These are phyloP conservation scores for Lepidothrix coronata DNA, from an alignment of 2,113 vertebrate genomes.

Conservation along the genomic window DNA sequence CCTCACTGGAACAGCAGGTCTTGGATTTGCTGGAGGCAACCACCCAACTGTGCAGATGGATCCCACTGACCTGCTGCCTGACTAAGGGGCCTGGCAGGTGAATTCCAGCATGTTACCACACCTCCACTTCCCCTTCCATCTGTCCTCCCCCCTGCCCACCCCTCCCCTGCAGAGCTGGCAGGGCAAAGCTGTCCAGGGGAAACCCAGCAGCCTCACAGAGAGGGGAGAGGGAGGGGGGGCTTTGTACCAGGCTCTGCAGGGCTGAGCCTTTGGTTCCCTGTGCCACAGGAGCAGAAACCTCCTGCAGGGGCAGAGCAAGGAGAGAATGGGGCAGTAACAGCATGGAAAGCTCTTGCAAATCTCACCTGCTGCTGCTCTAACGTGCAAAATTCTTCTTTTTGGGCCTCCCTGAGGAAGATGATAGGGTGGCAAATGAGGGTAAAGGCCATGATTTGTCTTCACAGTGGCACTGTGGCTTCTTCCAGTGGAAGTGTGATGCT, in stretches of 20 bases:
- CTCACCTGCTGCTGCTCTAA: background rate
- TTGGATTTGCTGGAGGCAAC: background rate
- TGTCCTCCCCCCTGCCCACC: background rate
- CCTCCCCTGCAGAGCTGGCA: background rate
- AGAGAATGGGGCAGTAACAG: background rate
- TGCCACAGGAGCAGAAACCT: background rate
- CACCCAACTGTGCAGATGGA: background rate
- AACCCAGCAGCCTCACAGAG: background rate
- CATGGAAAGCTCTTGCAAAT: background rate
- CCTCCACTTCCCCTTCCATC: background rate
- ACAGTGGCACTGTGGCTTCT: background rate
- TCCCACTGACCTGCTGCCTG: background rate
- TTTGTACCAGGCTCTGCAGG: background rate
- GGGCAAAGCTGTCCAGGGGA: background rate
- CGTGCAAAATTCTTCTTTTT: background rate
- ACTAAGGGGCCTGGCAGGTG: constrained; percentile 23
- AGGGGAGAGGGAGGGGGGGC: background rate
- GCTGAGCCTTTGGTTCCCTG: background rate
- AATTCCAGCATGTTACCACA: background rate
- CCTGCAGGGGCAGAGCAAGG: background rate
- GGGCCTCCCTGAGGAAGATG: background rate
- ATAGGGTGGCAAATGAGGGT: background rate
- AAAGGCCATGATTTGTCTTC: background rate
- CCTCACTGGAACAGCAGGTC: constrained; percentile 41
- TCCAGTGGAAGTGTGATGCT: background rate